Evolutionary conservation across 2,797 vertebrate genomes (phyloP).

Genomic region (Rhinella marina): DNA sequence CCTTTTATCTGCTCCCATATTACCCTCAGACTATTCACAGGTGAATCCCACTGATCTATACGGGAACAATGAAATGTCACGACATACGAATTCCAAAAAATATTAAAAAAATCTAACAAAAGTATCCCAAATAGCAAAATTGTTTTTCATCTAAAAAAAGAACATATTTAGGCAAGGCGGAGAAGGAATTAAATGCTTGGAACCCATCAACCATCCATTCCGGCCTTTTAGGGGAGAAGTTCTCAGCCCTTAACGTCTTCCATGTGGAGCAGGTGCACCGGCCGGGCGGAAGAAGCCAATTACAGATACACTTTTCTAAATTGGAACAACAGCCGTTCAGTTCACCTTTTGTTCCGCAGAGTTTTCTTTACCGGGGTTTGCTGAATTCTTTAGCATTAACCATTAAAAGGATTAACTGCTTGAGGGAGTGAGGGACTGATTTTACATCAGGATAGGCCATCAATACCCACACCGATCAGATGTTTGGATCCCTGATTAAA

Average conservation of each 20-base stretch:
- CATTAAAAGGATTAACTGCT: not conserved
- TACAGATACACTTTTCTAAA: constrained; percentile 57
- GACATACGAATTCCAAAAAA: too few species aligned
- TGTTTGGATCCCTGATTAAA: too few species aligned
- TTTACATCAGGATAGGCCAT: not conserved
- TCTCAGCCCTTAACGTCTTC: constrained; percentile 22
- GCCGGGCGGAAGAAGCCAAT: constrained; percentile 5
- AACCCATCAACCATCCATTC: constrained; percentile 11
- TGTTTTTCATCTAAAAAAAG: not conserved
- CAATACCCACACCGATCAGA: too few species aligned
- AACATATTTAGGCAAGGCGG: not conserved
- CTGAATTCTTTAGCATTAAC: constrained; percentile 33
- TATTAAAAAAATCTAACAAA: not conserved
- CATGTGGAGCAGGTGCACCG: constrained; percentile 55
- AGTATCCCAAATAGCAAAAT: not conserved
- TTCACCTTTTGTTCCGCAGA: constrained; percentile 52
- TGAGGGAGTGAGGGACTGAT: not conserved
- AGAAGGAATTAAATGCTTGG: constrained; percentile 24
- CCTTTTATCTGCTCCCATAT: too few species aligned
- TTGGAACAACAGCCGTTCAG: constrained; percentile 54
- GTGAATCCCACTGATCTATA: not conserved
- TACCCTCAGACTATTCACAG: too few species aligned
- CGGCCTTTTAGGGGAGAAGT: constrained; percentile 31
- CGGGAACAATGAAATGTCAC: not conserved
- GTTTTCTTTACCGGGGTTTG: constrained; percentile 4